These are phyloP conservation scores for Phyllostomus hastatus DNA, from an alignment of 2,113 vertebrate genomes.

Conservation along the genomic window DNA sequence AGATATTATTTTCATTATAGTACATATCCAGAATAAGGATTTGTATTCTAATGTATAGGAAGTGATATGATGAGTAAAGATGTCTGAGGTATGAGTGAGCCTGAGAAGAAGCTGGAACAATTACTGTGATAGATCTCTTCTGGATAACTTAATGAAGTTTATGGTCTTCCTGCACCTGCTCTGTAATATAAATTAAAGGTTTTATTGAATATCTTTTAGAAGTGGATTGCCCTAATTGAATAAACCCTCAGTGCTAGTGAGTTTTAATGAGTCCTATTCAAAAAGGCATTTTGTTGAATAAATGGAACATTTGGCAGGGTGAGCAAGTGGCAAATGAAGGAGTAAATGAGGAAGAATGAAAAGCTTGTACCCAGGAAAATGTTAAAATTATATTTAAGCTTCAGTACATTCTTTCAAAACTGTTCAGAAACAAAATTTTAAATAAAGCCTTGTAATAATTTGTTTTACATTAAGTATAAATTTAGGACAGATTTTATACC, in stretches of 20 bases:
- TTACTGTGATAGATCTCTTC: background rate
- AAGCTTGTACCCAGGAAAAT: background rate
- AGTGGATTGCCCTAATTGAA: background rate
- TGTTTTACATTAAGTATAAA: slow-evolving; percentile 12
- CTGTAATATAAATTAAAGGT: background rate
- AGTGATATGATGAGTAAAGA: background rate
- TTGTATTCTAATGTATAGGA: background rate
- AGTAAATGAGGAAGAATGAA: slow-evolving; percentile 7
- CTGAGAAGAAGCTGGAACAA: background rate
- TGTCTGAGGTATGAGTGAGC: background rate
- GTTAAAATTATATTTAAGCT: slow-evolving; percentile 21
- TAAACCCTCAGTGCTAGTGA: background rate
- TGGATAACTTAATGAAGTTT: background rate
- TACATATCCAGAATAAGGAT: slow-evolving; percentile 9
- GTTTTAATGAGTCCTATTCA: background rate
- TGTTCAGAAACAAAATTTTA: slow-evolving; percentile 20
- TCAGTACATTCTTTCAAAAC: slow-evolving; percentile 3
- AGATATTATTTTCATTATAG: background rate
- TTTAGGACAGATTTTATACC: background rate
- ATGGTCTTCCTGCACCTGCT: background rate
- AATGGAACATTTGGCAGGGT: background rate
- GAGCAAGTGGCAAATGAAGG: background rate
- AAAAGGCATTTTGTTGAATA: background rate
- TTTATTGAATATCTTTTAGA: slow-evolving; percentile 1
- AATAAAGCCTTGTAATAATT: background rate